Conservation (phyloP, 2,797 vertebrate genomes). For the Perodicticus potto region DNA sequence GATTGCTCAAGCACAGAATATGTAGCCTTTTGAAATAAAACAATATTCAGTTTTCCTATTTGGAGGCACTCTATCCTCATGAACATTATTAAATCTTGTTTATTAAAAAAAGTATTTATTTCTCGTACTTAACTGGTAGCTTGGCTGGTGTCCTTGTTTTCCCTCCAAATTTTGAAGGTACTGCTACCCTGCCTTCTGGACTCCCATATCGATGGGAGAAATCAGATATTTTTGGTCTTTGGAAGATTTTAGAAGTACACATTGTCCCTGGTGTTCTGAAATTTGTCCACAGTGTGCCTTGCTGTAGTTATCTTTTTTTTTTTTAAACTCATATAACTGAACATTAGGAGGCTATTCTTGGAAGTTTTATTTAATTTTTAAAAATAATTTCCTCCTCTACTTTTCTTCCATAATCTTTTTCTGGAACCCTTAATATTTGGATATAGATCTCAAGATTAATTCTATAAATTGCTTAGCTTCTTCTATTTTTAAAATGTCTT, state of each 20-base stretch:
- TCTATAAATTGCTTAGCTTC: neutral
- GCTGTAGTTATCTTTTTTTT: neutral
- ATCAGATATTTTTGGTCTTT: neutral
- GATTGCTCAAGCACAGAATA: slow-evolving; percentile 42
- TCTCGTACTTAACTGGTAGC: neutral
- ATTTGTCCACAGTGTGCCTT: neutral
- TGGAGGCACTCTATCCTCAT: slow-evolving; percentile 60
- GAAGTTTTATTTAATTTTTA: neutral
- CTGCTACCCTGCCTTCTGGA: neutral
- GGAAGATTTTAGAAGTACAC: neutral
- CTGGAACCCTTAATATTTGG: neutral
- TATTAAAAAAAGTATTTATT: neutral
- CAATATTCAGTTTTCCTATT: slow-evolving; percentile 20
- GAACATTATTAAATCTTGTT: slow-evolving; percentile 57
- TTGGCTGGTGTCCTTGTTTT: neutral
- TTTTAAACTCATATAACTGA: neutral
- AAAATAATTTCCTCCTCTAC: neutral
- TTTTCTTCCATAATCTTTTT: neutral
- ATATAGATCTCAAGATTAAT: neutral
- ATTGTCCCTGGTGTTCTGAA: neutral
- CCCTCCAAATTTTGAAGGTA: neutral
- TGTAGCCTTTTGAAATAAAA: slow-evolving; percentile 33
- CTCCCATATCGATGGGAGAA: neutral
- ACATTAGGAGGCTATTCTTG: neutral
- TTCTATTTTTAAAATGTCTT: neutral